phyloP scores from a whole-genome alignment of 2,113 vertebrate species.

The Phaethornis superciliosus region DNA sequence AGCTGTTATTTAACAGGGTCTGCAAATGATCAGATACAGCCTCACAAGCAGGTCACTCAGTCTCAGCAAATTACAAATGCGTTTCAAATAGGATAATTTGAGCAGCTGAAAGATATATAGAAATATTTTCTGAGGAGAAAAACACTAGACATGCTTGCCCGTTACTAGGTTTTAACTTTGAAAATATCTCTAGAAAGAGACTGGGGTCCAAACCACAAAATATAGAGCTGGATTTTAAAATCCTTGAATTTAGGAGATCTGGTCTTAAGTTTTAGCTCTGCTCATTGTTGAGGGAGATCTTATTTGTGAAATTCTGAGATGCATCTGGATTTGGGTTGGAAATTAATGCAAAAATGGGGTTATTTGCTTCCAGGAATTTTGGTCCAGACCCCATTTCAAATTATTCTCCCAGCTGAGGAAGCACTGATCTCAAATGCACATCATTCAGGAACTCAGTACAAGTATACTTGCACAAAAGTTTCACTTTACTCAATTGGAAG shows the following conservation, averaged over 20 bases:
- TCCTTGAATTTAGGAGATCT: neutral
- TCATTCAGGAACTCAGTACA: neutral
- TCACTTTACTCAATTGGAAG: slow-evolving; percentile 29
- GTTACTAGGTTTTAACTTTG: slow-evolving; percentile 47
- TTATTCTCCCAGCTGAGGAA: slow-evolving; percentile 38
- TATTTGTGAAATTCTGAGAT: slow-evolving; percentile 35
- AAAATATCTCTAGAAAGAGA: slow-evolving; percentile 43
- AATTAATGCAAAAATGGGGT: slow-evolving; percentile 1
- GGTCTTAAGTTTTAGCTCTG: slow-evolving; percentile 27
- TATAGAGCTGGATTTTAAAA: slow-evolving; percentile 9
- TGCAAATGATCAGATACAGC: slow-evolving; percentile 68
- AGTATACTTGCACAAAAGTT: slow-evolving; percentile 6
- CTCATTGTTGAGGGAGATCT: neutral
- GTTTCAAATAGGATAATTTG: slow-evolving; percentile 54
- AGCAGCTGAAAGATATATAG: slow-evolving; percentile 63
- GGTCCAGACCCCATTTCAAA: slow-evolving; percentile 6
- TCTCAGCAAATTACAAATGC: slow-evolving; percentile 58
- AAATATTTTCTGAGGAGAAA: slow-evolving; percentile 53
- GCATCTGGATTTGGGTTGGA: slow-evolving; percentile 35
- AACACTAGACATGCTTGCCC: slow-evolving; percentile 28
- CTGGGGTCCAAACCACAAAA: slow-evolving; percentile 53
- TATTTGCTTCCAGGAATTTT: slow-evolving; percentile 34
- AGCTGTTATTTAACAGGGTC: slow-evolving; percentile 57
- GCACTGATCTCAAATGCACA: neutral
- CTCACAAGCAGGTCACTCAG: slow-evolving; percentile 59